These are phyloP conservation scores for Gymnoscopelus microlampas DNA, from an alignment of 2,797 vertebrate species.

Conservation along the genomic window DNA sequence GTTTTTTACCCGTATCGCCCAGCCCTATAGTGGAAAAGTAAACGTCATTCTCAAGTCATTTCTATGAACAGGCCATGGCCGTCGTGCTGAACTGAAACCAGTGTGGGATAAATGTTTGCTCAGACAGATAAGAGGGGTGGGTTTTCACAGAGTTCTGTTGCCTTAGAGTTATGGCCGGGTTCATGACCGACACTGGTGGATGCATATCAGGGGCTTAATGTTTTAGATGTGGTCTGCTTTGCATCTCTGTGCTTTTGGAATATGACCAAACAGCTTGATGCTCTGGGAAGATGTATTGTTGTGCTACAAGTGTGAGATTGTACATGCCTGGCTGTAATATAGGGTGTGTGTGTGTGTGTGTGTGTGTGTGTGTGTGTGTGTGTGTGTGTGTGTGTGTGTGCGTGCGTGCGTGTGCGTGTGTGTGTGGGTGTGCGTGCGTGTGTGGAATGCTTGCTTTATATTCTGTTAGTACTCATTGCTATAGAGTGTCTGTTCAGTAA, in stretches of 20 bases:
- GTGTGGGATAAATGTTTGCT: slow-evolving; percentile 24
- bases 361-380: slow-evolving; percentile 9
- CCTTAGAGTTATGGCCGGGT: slow-evolving; percentile 12
- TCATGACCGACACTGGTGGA: slow-evolving; percentile 24
- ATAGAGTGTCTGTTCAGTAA: too few relatives aligned
- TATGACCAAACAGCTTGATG: slow-evolving; percentile 48
- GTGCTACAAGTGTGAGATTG: slow-evolving; percentile 40
- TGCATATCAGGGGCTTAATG: slow-evolving; percentile 21
- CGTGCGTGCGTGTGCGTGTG: slow-evolving; percentile 30
- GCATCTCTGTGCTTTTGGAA: slow-evolving; percentile 32
- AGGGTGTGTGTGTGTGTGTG: too few relatives aligned
- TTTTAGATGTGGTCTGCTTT: slow-evolving; percentile 57
- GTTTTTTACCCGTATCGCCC: too few relatives aligned
- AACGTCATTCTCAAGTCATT: too few relatives aligned
- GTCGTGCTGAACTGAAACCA: not conserved
- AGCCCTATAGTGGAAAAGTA: too few relatives aligned
- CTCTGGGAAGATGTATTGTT: slow-evolving; percentile 42
- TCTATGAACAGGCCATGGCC: too few relatives aligned
- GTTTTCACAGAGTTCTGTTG: slow-evolving; percentile 16
- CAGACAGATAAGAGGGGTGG: not conserved
- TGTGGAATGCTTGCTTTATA: not conserved
- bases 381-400: slow-evolving; percentile 16
- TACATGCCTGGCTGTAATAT: not conserved
- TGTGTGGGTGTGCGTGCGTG: slow-evolving; percentile 15
- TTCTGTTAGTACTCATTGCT: too few relatives aligned